Base-by-base conservation (phyloP, 2,888 invertebrate species). In the Dicyrtoma fusca region DNA sequence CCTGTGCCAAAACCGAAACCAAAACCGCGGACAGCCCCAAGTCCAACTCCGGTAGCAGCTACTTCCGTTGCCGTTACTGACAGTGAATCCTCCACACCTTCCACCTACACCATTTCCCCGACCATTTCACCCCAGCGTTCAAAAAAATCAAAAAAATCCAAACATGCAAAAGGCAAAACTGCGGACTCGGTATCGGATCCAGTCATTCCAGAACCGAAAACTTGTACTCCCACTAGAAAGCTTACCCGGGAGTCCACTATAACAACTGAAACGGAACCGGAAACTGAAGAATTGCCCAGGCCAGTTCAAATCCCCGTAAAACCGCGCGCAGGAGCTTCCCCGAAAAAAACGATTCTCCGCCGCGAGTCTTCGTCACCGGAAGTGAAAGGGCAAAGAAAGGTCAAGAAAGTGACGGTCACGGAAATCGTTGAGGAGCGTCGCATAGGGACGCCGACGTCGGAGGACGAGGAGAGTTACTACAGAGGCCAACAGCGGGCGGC, bases 351-450 rank as follows among this genome's bases (percentile, higher is more conserved):
- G 6, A 68, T 68, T 55, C 23, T 68, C 42, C 17, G 66, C 2
- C 25, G 25, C 0, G 45, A 68, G 19, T 66, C 65, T 1, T 51
- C 34, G 5, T 66, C 65, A 14, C 65, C 65, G 5, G 53, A 66
- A 66, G 17, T 17, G 11, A 62, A 6, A 21, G 14, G 11, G 23
- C 42, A 61, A 34, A 49, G 53, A 51, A 23, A 17, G 14, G 34
- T 14, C 1, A 70, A 70, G 34, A 61, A 49, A 61, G 70, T 70
- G 11, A 70, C 70, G 6, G 51, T 70, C 3, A 34, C 70, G 1
- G 70, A 70, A 53, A 70, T 63, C 14, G 70, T 70, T 4, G 70
- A 70, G 51, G 70, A 70, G 42, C 26, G 70, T 17, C 25, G 34
- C 3, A 70, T 70, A 8, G 51, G 62, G 21, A 34, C 34, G 4